These are phyloP conservation scores for Spilosoma lubricipeda DNA, from an alignment of 2,888 invertebrate genomes.

Conservation along the genomic window DNA sequence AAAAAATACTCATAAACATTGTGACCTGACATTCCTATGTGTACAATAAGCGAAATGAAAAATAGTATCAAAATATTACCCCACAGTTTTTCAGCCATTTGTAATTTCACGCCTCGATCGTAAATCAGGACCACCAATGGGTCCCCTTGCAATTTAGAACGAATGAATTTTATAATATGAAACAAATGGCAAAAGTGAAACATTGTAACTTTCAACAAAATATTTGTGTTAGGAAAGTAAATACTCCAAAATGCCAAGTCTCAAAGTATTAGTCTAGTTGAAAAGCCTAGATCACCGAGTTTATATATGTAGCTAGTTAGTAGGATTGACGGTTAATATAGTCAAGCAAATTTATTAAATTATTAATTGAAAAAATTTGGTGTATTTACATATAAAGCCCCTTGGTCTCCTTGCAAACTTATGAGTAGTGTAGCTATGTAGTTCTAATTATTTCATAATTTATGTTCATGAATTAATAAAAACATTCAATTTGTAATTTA, in stretches of 20 bases:
- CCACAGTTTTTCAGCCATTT: slow-evolving; percentile 8
- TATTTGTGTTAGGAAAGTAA: slow-evolving; percentile 6
- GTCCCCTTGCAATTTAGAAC: slow-evolving; percentile 14
- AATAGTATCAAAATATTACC: slow-evolving; percentile 9
- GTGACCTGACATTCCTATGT: background rate
- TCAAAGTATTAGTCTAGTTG: too few species aligned
- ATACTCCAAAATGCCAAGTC: background rate
- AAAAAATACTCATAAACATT: background rate
- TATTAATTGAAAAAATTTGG: too few species aligned
- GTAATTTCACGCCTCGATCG: slow-evolving; percentile 16
- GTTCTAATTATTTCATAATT: background rate
- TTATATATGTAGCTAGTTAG: too few species aligned
- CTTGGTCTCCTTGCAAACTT: too few species aligned
- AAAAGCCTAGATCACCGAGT: background rate
- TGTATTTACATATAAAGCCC: too few species aligned
- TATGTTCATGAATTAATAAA: background rate
- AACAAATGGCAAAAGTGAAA: slow-evolving; percentile 17
- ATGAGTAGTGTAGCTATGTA: background rate
- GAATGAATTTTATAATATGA: slow-evolving; percentile 19
- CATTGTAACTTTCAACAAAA: slow-evolving; percentile 5
- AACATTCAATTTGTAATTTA: background rate
- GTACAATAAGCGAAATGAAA: background rate
- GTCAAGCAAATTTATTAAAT: too few species aligned
- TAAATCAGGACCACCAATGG: slow-evolving; percentile 17
- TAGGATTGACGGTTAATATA: background rate